Percentiles rank a stretch among this genome's conserved stretches.
Conservation (phyloP, 1,140 invertebrate genomes). For the Magallana gigas region DNA sequence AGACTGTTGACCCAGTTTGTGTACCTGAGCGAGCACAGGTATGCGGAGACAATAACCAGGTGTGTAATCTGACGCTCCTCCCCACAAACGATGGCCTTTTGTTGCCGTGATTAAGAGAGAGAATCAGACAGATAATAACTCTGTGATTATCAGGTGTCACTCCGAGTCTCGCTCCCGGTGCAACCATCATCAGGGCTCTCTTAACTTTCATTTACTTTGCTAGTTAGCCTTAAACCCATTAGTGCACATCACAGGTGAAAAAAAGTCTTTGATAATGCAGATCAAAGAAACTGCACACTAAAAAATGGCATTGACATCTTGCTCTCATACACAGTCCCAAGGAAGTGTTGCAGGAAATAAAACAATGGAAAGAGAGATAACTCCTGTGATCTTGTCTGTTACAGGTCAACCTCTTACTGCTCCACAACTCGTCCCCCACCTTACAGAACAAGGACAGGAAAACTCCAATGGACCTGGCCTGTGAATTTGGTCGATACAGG, state of each 20-base stretch:
- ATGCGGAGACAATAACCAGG: conserved; percentile 20
- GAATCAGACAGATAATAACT: background rate
- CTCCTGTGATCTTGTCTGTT: conserved; percentile 41
- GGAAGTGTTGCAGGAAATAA: no score
- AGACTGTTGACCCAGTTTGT: conserved; percentile 17
- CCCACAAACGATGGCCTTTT: conserved; percentile 4
- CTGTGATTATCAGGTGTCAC: background rate
- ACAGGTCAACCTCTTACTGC: conserved; percentile 77
- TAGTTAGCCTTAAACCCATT: no score
- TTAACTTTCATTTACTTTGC: no score
- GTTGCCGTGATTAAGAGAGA: conserved; percentile 10
- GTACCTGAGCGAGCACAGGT: conserved; percentile 15
- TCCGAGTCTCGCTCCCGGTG: background rate
- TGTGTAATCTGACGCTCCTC: conserved; percentile 21
- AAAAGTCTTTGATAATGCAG: no score
- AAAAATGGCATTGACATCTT: no score
- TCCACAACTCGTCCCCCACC: conserved; percentile 77
- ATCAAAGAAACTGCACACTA: no score
- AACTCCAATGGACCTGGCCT: conserved; percentile 80
- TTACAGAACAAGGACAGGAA: conserved; percentile 77
- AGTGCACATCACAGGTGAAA: no score
- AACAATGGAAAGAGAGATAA: conserved; percentile 29
- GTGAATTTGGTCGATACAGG: conserved; percentile 79
- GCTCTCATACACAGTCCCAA: no score
- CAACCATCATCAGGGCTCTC: no score